Base-by-base conservation (phyloP, 2,797 vertebrate species). In the Rhinella marina region DNA sequence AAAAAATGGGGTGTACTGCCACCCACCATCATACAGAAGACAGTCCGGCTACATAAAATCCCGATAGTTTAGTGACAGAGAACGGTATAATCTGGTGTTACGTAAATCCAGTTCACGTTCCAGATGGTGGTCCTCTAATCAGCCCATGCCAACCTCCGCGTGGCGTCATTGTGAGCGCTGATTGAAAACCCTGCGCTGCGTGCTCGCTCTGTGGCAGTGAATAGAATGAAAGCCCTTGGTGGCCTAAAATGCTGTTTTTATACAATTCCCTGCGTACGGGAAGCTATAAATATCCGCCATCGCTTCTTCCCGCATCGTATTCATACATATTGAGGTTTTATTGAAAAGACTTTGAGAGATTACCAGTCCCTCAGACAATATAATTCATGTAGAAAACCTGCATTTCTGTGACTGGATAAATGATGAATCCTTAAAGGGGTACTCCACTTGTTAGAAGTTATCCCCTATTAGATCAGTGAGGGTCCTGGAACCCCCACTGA, bases 81-180 rank as follows among this genome's bases (percentile, higher is more conserved):
- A 23, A 29, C 29, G 32, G 41, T 73, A n/a, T 32, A 78, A 88
- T 57, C 41, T 48, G 41, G 80, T 81, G 82, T 78, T 88, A 77
- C 80, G 57, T 17, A 68, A 88, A 88, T 50, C 50, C 54, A 75
- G 87, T 84, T 48, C 66, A 81, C n/a, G 25, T 81, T 88, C 87
- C 87, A 88, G 82, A 85, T 88, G 82, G 82, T 75, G 77, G 62
- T 84, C 59, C 79, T 32, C 62, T 78, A 78, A 86, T 75, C 68
- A 13, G 32, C 32, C 54, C 79, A 19, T 75, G 56, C 68, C 79
- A 82, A 56, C 77, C 76, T 73, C 66, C 64, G 75, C 82, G 81
- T 73, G 77, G 72, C 82, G 66, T 85, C 48, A 64, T 88, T 79
- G 85, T 54, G 80, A n/a, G 56, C 52, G 73, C 66, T 84, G 70